Evolutionary conservation across 2,113 vertebrate genomes (phyloP).

Genomic region (Otocyon megalotis): DNA sequence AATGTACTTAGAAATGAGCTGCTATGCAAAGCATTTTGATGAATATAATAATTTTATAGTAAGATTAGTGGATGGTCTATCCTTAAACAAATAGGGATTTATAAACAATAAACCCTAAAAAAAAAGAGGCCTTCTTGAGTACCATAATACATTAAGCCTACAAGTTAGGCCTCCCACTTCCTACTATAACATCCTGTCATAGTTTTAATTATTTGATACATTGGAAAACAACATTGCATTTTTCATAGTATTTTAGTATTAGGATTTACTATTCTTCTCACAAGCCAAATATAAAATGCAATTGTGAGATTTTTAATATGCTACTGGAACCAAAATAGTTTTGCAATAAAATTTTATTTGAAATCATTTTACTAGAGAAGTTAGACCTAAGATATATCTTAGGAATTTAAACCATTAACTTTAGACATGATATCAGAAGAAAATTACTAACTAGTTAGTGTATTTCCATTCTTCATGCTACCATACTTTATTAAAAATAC

Average conservation of each 20-base stretch:
- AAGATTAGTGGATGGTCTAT: neutral
- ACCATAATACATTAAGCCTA: neutral
- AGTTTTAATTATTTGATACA: neutral
- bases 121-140: neutral
- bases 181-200: neutral
- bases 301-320: constrained; percentile 6
- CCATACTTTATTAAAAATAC: constrained; percentile 51
- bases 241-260: neutral
- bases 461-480: neutral
- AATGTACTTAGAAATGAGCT: neutral
- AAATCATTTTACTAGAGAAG: neutral
- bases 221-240: neutral
- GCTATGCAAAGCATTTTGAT: neutral
- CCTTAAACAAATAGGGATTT: constrained; percentile 7
- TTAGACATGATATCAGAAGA: neutral
- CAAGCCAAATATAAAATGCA: neutral
- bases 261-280: neutral
- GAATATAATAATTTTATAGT: constrained; percentile 5
- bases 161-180: neutral
- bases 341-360: constrained; percentile 8
- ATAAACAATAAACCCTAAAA: constrained; percentile 22
- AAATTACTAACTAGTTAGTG: constrained; percentile 52
- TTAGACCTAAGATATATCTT: neutral
- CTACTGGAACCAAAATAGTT: constrained; percentile 41
- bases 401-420: constrained; percentile 7